Conservation (phyloP, 1,140 invertebrate species). For the Oryctes rhinoceros region DNA sequence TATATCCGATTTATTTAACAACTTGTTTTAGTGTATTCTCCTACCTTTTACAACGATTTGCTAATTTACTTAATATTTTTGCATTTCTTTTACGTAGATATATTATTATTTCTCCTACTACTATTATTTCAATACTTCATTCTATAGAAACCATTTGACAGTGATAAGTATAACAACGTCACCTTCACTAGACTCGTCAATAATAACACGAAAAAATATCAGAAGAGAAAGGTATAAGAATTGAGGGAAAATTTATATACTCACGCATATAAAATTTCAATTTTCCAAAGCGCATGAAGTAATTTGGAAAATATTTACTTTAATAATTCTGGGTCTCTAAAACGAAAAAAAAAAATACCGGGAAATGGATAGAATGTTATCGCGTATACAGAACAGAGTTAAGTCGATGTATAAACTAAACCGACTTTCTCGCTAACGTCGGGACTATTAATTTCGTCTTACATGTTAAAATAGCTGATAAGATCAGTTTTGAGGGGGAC, state of each 20-base stretch:
- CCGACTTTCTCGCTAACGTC: background rate
- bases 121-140: too few relatives aligned
- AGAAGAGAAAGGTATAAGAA: background rate
- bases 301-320: constrained; percentile 6
- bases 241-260: background rate
- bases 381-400: background rate
- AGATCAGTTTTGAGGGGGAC: background rate
- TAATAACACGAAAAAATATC: background rate
- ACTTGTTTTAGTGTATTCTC: too few relatives aligned
- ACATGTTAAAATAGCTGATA: background rate
- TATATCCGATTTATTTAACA: too few relatives aligned
- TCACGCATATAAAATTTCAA: background rate
- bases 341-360: background rate
- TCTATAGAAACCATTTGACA: background rate
- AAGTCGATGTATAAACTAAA: background rate
- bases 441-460: background rate
- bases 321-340: background rate
- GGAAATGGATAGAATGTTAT: background rate
- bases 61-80: too few relatives aligned
- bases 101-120: too few relatives aligned
- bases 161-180: background rate
- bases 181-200: background rate
- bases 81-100: too few relatives aligned
- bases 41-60: too few relatives aligned
- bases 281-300: background rate